A percentile compares a stretch with the other conserved stretches of the same genome.
Conservation (phyloP, 2,888 invertebrate genomes). For the Epirrita christyi region DNA sequence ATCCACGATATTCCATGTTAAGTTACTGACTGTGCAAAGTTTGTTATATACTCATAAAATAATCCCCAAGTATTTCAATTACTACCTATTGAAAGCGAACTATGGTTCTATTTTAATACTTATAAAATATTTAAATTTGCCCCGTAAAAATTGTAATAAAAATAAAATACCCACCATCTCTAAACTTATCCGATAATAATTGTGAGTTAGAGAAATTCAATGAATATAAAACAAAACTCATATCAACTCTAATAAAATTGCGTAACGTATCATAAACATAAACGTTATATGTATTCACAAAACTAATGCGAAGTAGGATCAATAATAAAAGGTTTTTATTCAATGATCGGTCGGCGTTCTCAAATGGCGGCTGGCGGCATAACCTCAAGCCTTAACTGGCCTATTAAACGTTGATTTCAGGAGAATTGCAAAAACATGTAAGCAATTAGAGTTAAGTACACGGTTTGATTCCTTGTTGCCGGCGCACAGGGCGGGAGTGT, state of each 20-base stretch:
- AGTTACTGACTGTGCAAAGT: conserved; percentile 14
- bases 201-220: conserved; percentile 7
- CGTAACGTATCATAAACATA: conserved; percentile 2
- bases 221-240: neutral
- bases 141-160: no score
- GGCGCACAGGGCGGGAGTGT: conserved; percentile 58
- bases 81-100: no score
- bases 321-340: conserved; percentile 38
- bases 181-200: no score
- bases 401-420: conserved; percentile 61
- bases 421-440: conserved; percentile 64
- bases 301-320: conserved; percentile 21
- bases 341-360: conserved; percentile 33
- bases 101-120: no score
- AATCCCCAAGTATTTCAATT: no score
- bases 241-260: conserved; percentile 6
- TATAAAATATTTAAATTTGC: no score
- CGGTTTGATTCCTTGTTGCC: conserved; percentile 65
- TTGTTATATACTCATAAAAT: neutral
- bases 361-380: conserved; percentile 37
- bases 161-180: no score
- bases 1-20: neutral
- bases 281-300: conserved; percentile 9
- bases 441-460: conserved; percentile 69
- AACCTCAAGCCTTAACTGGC: conserved; percentile 46